Evolutionary conservation across 1,140 invertebrate species (phyloP).

Genomic region (Metaphire vulgaris): DNA sequence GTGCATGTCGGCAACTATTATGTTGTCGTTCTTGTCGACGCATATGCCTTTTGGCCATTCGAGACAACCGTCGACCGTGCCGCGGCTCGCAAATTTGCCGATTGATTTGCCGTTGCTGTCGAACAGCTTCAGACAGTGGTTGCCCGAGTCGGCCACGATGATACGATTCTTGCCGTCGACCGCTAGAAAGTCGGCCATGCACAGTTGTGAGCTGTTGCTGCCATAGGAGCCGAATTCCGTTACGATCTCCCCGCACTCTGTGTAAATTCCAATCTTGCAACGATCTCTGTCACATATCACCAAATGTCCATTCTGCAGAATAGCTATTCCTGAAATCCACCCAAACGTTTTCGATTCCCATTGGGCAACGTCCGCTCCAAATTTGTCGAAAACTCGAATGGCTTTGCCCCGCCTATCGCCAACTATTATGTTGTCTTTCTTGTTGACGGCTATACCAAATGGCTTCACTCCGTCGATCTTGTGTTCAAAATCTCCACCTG

Average conservation of each 20-base stretch:
- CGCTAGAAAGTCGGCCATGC: slow-evolving; percentile 30
- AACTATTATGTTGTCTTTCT: slow-evolving; percentile 19
- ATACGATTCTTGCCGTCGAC: slow-evolving; percentile 32
- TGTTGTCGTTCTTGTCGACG: slow-evolving; percentile 68
- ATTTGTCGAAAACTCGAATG: slow-evolving; percentile 24
- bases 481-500: slow-evolving; percentile 14
- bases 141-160: slow-evolving; percentile 41
- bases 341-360: slow-evolving; percentile 19
- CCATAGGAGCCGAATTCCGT: slow-evolving; percentile 29
- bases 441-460: slow-evolving; percentile 13
- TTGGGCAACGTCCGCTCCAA: slow-evolving; percentile 18
- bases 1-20: slow-evolving; percentile 79
- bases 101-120: slow-evolving; percentile 36
- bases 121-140: slow-evolving; percentile 41
- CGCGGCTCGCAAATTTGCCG: slow-evolving; percentile 64
- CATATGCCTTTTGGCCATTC: slow-evolving; percentile 85
- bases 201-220: slow-evolving; percentile 17
- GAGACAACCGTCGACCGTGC: slow-evolving; percentile 65
- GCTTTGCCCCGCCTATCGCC: slow-evolving; percentile 22
- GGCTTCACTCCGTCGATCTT: slow-evolving; percentile 26
- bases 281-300: slow-evolving; percentile 23
- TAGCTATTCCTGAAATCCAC: slow-evolving; percentile 27
- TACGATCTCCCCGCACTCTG: slow-evolving; percentile 9
- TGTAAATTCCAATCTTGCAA: slow-evolving; percentile 24
- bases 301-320: slow-evolving; percentile 13